phyloP scores from a whole-genome alignment of 2,113 vertebrate genomes.

The Sapayoa aenigma region DNA sequence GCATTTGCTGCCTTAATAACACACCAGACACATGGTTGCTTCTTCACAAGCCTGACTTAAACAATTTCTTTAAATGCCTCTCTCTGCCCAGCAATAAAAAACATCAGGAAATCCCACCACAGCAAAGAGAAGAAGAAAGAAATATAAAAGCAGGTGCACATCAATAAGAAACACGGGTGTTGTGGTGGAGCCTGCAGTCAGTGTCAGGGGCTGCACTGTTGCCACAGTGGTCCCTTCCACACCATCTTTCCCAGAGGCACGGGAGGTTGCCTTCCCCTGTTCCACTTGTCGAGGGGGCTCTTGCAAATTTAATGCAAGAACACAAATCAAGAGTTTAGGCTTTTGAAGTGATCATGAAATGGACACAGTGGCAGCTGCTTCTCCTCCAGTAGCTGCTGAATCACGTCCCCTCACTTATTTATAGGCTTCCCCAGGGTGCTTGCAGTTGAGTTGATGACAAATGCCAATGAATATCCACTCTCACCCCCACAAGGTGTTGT shows the following conservation, averaged over 20 bases:
- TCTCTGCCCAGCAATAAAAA: neutral
- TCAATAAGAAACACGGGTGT: neutral
- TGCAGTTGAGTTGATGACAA: neutral
- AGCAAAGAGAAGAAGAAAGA: neutral
- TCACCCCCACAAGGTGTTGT: slow-evolving; percentile 1
- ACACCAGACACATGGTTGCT: neutral
- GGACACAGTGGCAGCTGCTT: neutral
- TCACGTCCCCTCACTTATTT: slow-evolving; percentile 38
- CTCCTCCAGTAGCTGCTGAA: slow-evolving; percentile 13
- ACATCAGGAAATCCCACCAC: neutral
- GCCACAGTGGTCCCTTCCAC: neutral
- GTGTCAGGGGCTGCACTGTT: neutral
- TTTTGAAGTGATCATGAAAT: neutral
- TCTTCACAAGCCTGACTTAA: neutral
- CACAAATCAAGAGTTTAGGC: neutral
- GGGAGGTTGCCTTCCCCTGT: neutral
- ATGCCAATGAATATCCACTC: neutral
- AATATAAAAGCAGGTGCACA: neutral
- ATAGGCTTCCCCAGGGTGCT: neutral
- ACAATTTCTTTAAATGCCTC: neutral
- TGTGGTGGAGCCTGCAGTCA: neutral
- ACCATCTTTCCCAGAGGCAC: neutral
- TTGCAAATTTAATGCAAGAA: neutral
- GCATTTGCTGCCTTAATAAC: neutral
- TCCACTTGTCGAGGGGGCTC: neutral